Conservation (phyloP, 2,888 invertebrate genomes). For the Neoaliturus tenellus region DNA sequence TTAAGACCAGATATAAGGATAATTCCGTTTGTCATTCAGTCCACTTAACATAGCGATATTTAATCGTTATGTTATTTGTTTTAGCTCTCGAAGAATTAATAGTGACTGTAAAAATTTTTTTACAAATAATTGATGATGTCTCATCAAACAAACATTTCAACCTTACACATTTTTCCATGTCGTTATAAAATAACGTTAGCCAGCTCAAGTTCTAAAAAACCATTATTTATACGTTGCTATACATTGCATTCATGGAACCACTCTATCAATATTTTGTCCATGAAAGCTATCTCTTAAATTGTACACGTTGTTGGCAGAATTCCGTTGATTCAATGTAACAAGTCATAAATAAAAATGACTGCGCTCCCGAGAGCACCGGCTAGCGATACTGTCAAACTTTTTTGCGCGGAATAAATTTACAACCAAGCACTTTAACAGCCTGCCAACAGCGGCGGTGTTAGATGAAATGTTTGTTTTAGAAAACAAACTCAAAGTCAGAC, state of each 20-base stretch:
- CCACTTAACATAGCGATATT: too few species aligned
- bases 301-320: constrained; percentile 23
- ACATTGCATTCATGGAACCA: not conserved
- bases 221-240: too few species aligned
- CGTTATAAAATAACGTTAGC: too few species aligned
- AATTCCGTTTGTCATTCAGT: too few species aligned
- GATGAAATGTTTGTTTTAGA: constrained; percentile 10
- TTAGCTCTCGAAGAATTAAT: too few species aligned
- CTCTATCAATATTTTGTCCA: not conserved
- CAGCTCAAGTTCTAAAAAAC: too few species aligned
- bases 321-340: constrained; percentile 33
- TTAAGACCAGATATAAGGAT: too few species aligned
- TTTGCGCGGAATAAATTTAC: constrained; percentile 20
- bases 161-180: too few species aligned
- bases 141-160: too few species aligned
- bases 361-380: constrained; percentile 22
- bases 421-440: constrained; percentile 27
- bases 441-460: not conserved
- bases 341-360: constrained; percentile 33
- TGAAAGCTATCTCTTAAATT: not conserved
- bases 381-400: constrained; percentile 33
- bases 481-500: not conserved
- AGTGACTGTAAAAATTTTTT: too few species aligned
- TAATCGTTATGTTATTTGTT: too few species aligned
- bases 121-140: too few species aligned